These are phyloP conservation scores for Papilio xuthus DNA, from an alignment of 1,140 invertebrate genomes.

Conservation along the genomic window DNA sequence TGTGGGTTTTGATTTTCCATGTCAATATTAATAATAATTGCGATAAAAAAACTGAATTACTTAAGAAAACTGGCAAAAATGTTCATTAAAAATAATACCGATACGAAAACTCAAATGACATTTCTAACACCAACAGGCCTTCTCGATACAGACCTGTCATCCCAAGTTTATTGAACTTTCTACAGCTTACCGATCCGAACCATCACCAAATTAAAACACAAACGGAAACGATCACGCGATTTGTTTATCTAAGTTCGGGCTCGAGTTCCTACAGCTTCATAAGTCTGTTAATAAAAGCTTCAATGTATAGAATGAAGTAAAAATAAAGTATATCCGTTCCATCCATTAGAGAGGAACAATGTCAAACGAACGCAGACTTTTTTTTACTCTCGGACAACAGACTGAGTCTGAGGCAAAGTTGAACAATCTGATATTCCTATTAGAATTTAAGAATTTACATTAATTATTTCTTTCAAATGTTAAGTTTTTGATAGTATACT, in stretches of 20 bases:
- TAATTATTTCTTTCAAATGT: background rate
- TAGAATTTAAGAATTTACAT: background rate
- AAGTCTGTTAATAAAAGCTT: conserved; percentile 35
- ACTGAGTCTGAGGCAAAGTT: background rate
- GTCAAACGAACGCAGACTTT: conserved; percentile 25
- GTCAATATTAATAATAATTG: conserved; percentile 49
- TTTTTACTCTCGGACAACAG: background rate
- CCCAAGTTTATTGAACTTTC: conserved; percentile 72
- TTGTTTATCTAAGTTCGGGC: conserved; percentile 34
- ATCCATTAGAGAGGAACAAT: conserved; percentile 21
- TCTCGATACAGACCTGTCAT: conserved; percentile 51
- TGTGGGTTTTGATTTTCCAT: conserved; percentile 75
- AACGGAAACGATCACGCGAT: conserved; percentile 40
- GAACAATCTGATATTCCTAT: conserved; percentile 3
- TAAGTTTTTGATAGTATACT: background rate
- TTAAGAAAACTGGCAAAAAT: conserved; percentile 56
- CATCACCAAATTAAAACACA: conserved; percentile 33
- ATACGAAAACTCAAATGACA: conserved; percentile 65
- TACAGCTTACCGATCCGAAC: conserved; percentile 34
- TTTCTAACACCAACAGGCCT: conserved; percentile 61
- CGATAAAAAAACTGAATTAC: conserved; percentile 46
- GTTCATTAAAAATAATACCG: conserved; percentile 64
- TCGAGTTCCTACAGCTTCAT: conserved; percentile 22
- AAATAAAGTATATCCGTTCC: conserved; percentile 38
- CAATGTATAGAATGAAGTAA: conserved; percentile 23